Evolutionary conservation across 2,888 invertebrate species (phyloP).

Genomic region (Anagyrus pseudococci): DNA sequence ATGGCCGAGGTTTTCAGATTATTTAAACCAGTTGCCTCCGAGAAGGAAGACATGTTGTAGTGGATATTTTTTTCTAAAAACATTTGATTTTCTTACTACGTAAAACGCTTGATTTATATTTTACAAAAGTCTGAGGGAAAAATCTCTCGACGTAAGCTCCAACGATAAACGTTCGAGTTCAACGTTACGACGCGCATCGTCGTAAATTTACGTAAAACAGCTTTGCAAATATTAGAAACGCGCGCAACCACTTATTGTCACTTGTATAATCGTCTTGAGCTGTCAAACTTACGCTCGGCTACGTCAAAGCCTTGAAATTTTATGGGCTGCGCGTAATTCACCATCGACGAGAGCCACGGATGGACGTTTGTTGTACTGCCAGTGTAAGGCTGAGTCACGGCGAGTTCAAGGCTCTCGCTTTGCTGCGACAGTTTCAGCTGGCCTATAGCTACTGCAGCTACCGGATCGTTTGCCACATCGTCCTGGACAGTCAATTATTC

Average conservation of each 20-base stretch:
- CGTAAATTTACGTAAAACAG: too few relatives aligned
- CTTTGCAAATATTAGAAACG: too few relatives aligned
- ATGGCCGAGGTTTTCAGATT: slow-evolving; percentile 95
- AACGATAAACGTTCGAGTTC: too few relatives aligned
- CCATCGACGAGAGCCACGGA: slow-evolving; percentile 97
- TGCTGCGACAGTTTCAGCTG: slow-evolving; percentile 58
- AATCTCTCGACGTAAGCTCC: too few relatives aligned
- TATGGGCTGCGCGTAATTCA: slow-evolving; percentile 99
- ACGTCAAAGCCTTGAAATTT: slow-evolving; percentile 98
- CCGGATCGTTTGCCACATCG: slow-evolving; percentile 56
- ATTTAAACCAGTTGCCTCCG: slow-evolving; percentile 95
- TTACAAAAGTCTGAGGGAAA: too few relatives aligned
- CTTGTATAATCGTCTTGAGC: too few relatives aligned
- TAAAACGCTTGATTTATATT: too few relatives aligned
- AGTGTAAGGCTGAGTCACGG: slow-evolving; percentile 81
- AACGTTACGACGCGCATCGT: too few relatives aligned
- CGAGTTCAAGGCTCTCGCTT: slow-evolving; percentile 62
- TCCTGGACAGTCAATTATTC: slow-evolving; percentile 40
- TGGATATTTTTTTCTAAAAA: slow-evolving; percentile 89
- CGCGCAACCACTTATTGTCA: too few relatives aligned
- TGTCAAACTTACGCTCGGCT: slow-evolving; percentile 81
- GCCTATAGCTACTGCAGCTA: slow-evolving; percentile 54
- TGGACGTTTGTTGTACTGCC: slow-evolving; percentile 99
- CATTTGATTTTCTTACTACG: slow-evolving; percentile 6
- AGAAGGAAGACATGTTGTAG: slow-evolving; percentile 99